A percentile compares a stretch with the other conserved stretches of the same genome.
Conservation (phyloP, 2,797 vertebrate species). For the Molossus molossus region DNA sequence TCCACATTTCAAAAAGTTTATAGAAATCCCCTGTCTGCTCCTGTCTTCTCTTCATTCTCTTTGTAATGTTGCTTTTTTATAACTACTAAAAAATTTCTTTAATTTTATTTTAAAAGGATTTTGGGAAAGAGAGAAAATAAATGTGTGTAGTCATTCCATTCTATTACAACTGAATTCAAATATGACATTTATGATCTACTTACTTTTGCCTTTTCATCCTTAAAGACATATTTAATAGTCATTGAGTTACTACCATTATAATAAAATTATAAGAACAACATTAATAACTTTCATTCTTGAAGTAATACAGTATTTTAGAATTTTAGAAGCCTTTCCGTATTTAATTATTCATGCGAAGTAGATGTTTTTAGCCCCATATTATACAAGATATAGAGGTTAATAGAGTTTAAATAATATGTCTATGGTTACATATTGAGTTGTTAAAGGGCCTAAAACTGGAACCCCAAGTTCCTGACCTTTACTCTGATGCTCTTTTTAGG, state of each 20-base stretch:
- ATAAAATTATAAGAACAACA: slow-evolving; percentile 77
- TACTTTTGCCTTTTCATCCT: slow-evolving; percentile 75
- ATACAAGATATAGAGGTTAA: slow-evolving; percentile 71
- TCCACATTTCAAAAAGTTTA: not conserved
- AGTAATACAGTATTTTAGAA: slow-evolving; percentile 75
- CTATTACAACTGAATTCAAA: slow-evolving; percentile 67
- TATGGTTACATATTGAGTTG: slow-evolving; percentile 4
- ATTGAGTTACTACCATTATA: slow-evolving; percentile 71
- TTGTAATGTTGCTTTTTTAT: slow-evolving; percentile 36
- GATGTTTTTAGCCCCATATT: slow-evolving; percentile 64
- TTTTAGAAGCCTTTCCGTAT: slow-evolving; percentile 76
- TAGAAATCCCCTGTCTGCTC: not conserved
- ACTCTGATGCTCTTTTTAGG: slow-evolving; percentile 41
- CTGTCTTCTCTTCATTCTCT: not conserved
- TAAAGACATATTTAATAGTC: slow-evolving; percentile 77
- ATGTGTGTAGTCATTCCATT: slow-evolving; percentile 70
- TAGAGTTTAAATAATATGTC: slow-evolving; percentile 76
- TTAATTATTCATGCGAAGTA: slow-evolving; percentile 65
- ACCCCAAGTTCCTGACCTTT: slow-evolving; percentile 10
- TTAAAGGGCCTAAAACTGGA: slow-evolving; percentile 42
- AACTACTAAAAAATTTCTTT: slow-evolving; percentile 57
- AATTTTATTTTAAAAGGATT: slow-evolving; percentile 73
- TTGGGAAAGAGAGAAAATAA: slow-evolving; percentile 68
- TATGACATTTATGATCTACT: slow-evolving; percentile 78
- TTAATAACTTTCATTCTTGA: slow-evolving; percentile 75